Evolutionary conservation across 2,797 vertebrate genomes (phyloP), one percentile per base, ranked within the genome.

Genomic region (Danio aesculapii): DNA sequence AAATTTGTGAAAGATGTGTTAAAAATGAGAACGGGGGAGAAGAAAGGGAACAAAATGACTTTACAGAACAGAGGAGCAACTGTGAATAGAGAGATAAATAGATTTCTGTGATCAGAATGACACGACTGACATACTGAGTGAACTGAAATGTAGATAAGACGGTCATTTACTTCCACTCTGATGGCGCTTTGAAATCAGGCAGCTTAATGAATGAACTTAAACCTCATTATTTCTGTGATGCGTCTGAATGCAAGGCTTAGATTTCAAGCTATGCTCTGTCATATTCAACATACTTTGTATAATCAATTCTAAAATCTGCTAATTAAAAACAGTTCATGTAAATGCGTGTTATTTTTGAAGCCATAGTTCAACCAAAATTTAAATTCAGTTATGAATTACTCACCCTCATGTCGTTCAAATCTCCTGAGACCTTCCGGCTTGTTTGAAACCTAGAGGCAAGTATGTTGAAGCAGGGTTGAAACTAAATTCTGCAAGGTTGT

Each of bases 131-230:
- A 66, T 53, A 7, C 21, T 71, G 44, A 44, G 41, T 11, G 30
- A 68, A 41, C 21, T 12, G 19, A 50, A 44, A 73, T 71, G 75
- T 44, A 63, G 49, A 79, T 79, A 71, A 57, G 69, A 77, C 13
- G n/a, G 81, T 84, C 83, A 21, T 84, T 77, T 79, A 46, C 52
- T 72, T 75, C 69, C n/a, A 75, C 72, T 75, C 77, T 75, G 44
- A 69, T 64, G 5, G 52, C 50, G 67, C 70, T 86, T 80, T 73
- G 77, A 83, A 85, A 83, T 68, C 83, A 79, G 74, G 52, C 39
- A 2, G 30, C 50, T 66, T 68, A 69, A 66, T 74, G 50, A 81
- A 70, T 70, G 52, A 75, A 70, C 64, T 71, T 84, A 5, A 67
- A 61, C 71, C 58, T 83, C 64, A 64, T 79, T 73, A 68, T 75